phyloP scores from a whole-genome alignment of 2,888 invertebrate species.

The Eugnorisma glareosa region DNA sequence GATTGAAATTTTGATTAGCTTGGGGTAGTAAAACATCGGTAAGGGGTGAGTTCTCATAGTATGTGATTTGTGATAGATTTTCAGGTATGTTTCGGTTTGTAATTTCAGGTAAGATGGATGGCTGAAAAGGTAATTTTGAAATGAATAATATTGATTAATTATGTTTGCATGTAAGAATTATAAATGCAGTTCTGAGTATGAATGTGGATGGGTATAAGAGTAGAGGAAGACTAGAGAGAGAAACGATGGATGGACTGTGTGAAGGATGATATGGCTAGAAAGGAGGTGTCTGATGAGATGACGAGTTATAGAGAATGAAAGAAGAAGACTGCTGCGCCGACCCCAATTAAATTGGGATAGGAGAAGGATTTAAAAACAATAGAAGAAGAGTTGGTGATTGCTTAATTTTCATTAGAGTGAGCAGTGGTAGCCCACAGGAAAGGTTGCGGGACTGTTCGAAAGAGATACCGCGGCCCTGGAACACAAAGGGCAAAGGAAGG shows the following conservation, averaged over 20 bases:
- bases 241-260: no score
- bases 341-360: neutral
- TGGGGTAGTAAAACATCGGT: neutral
- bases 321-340: neutral
- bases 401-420: no score
- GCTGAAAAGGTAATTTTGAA: slow-evolving; percentile 45
- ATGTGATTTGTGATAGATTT: slow-evolving; percentile 49
- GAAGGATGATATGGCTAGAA: neutral
- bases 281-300: neutral
- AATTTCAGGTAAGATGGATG: neutral
- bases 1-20: neutral
- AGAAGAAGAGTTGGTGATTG: no score
- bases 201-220: neutral
- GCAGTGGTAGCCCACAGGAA: no score
- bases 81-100: neutral
- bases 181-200: neutral
- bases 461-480: no score
- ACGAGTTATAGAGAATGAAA: neutral
- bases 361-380: no score
- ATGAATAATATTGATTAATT: neutral
- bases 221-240: neutral
- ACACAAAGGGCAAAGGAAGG: no score
- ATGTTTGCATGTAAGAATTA: neutral
- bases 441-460: no score
- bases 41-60: slow-evolving; percentile 20